These are phyloP conservation scores for Sitobion miscanthi DNA, from an alignment of 1,140 invertebrate genomes.

Conservation along the genomic window DNA sequence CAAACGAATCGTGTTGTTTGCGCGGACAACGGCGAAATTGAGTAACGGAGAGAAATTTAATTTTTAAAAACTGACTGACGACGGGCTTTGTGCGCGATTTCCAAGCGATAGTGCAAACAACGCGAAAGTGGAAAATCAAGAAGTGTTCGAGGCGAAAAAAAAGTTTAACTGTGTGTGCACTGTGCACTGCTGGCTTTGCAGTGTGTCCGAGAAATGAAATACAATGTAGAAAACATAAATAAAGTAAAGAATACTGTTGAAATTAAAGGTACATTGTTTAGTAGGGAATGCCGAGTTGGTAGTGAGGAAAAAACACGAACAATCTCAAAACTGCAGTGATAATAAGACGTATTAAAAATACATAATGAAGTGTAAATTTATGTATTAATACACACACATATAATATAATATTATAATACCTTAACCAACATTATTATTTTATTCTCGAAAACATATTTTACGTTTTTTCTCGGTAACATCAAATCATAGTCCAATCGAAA, in stretches of 20 bases:
- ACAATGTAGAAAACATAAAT: neutral
- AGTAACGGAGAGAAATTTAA: neutral
- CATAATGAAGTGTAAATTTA: neutral
- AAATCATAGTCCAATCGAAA: neutral
- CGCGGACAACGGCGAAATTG: neutral
- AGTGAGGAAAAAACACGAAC: neutral
- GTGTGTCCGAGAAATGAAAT: neutral
- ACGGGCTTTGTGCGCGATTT: neutral
- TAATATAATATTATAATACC: neutral
- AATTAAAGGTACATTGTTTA: neutral
- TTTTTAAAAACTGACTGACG: neutral
- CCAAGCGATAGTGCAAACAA: neutral
- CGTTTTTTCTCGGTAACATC: neutral
- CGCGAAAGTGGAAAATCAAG: conserved; percentile 13
- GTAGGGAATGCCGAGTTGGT: neutral
- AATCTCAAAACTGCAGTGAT: neutral
- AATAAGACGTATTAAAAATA: neutral
- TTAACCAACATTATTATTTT: neutral
- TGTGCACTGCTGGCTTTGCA: too few species aligned
- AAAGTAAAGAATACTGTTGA: conserved; percentile 12
- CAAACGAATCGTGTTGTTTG: conserved; percentile 13
- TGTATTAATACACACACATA: neutral
- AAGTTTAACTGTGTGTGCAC: neutral
- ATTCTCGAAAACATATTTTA: neutral
- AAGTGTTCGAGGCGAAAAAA: neutral